A percentile compares a stretch with the other conserved stretches of the same genome.
Evolutionary conservation across 2,113 vertebrate genomes (phyloP).

Genomic region (Gavialis gangeticus): DNA sequence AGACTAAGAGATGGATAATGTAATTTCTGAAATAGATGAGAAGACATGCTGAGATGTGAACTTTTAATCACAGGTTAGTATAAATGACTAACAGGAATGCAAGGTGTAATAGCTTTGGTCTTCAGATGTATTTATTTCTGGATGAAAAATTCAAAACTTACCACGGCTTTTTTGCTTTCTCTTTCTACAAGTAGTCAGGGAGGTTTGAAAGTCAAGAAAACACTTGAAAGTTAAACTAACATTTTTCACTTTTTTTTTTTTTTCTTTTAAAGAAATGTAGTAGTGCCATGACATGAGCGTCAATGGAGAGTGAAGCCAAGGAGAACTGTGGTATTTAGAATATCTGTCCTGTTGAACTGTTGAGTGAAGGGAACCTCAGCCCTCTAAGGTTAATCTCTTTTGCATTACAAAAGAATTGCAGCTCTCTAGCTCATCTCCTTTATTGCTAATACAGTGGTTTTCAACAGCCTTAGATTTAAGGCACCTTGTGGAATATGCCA

Average conservation of each 20-base stretch:
- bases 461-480: too few relatives aligned
- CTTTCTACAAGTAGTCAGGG: background rate
- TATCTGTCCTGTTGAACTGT: background rate
- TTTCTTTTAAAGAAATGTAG: background rate
- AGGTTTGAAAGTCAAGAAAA: background rate
- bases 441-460: background rate
- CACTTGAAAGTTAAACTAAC: background rate
- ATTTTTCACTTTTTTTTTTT: background rate
- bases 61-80: conserved; percentile 68
- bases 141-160: background rate
- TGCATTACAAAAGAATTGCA: background rate
- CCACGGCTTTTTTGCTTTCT: background rate
- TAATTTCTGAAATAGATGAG: conserved; percentile 54
- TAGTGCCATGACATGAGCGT: background rate
- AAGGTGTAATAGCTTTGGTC: background rate
- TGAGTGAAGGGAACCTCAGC: too few relatives aligned
- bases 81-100: conserved; percentile 64
- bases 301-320: background rate
- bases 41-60: conserved; percentile 33
- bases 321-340: background rate
- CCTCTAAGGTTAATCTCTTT: background rate
- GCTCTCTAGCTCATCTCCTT: background rate
- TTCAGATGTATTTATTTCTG: background rate
- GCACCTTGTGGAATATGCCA: too few relatives aligned
- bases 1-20: conserved; percentile 64